Evolutionary conservation across 1,140 invertebrate genomes (phyloP).

Genomic region (Oreohelix idahoensis): DNA sequence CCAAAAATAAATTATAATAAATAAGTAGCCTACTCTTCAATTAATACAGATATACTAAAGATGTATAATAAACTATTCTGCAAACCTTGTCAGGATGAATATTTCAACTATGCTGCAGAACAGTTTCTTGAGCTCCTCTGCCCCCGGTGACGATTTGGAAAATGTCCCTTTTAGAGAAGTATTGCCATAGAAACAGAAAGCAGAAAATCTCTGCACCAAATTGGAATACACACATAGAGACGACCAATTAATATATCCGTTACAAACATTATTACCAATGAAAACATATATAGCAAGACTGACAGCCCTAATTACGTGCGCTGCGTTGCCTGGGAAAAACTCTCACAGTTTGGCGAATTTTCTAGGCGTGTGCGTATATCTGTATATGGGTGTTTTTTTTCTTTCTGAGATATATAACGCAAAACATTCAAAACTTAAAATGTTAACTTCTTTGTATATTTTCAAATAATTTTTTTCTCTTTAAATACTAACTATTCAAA

Average conservation of each 20-base stretch:
- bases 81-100: background rate
- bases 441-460: too few species aligned
- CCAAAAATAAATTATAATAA: too few species aligned
- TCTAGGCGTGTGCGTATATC: too few species aligned
- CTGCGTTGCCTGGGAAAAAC: background rate
- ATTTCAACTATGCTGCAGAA: background rate
- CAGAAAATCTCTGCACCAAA: background rate
- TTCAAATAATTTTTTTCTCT: too few species aligned
- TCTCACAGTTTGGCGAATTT: too few species aligned
- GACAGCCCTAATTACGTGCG: background rate
- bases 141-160: conserved; percentile 2
- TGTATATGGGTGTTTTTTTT: too few species aligned
- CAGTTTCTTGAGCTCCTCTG: background rate
- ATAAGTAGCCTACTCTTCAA: too few species aligned
- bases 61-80: background rate
- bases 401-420: too few species aligned
- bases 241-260: background rate
- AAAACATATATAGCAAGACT: background rate
- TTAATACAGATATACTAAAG: too few species aligned
- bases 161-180: background rate
- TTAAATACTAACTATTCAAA: too few species aligned
- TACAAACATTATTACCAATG: background rate
- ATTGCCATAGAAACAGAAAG: background rate
- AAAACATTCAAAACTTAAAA: too few species aligned
- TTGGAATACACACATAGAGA: background rate